These are phyloP conservation scores for Troides helena DNA, from an alignment of 2,888 invertebrate species.

Conservation along the genomic window DNA sequence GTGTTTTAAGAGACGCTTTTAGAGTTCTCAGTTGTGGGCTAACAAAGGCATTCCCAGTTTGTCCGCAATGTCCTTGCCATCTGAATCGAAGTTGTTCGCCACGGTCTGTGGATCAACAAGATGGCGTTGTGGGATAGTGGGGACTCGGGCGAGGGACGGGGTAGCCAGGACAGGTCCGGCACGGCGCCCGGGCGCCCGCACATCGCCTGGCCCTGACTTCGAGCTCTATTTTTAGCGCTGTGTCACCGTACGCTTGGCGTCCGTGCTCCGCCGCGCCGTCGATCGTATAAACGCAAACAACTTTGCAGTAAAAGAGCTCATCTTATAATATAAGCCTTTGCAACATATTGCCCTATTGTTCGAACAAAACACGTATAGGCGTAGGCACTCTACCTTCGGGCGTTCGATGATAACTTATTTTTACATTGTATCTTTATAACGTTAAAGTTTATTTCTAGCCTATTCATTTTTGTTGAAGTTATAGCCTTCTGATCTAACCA, in stretches of 20 bases:
- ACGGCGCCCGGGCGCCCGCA: conserved; percentile 46
- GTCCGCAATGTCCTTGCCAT: conserved; percentile 58
- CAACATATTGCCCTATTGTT: conserved; percentile 29
- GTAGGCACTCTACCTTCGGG: conserved; percentile 16
- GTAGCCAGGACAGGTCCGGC: conserved; percentile 48
- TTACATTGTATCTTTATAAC: conserved; percentile 16
- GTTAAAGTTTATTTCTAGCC: conserved; percentile 5
- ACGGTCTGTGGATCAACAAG: conserved; percentile 64
- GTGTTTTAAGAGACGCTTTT: conserved; percentile 23
- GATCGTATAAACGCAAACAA: conserved; percentile 43
- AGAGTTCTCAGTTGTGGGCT: conserved; percentile 5
- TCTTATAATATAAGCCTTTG: conserved; percentile 28
- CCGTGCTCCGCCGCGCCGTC: conserved; percentile 47
- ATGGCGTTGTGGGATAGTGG: conserved; percentile 64
- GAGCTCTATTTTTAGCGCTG: conserved; percentile 77
- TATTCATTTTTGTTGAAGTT: conserved; percentile 9
- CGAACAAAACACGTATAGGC: conserved; percentile 10
- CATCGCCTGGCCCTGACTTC: conserved; percentile 51
- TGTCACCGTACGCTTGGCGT: conserved; percentile 68
- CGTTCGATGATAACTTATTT: conserved; percentile 16
- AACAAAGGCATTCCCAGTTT: conserved; percentile 41
- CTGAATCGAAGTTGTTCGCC: conserved; percentile 52
- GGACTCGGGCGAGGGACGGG: conserved; percentile 55
- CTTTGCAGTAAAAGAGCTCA: conserved; percentile 40
- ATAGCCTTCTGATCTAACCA: neutral